Evolutionary conservation across 2,888 invertebrate species (phyloP), one percentile per base, ranked within the genome.

Genomic region (Epistrophe eligans): DNA sequence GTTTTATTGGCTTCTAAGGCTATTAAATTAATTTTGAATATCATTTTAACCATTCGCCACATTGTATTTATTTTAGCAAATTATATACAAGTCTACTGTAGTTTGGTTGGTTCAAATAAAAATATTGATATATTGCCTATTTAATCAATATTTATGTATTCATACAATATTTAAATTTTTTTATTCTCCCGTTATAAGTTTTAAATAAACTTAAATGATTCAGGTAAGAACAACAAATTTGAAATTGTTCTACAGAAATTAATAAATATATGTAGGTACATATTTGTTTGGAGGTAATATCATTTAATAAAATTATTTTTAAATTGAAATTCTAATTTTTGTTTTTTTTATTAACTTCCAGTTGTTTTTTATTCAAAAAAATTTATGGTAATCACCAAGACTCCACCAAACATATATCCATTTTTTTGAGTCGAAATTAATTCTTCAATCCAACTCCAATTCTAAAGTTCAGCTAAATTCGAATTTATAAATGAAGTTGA

Each of bases 121-220:
- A 13, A 11, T 38, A 2, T 15, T 13, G 19, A 24, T 28, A 8
- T 28, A 55, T n/a, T 32, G 19, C 9, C 15, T n/a, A n/a, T 3
- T 62, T 43, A 40, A 40, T 62, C 43, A 43, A 15, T 24, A 43
- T 62, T 62, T 24, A 62, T 62, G 7, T 62, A 62, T 62, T 62
- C 62, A 62, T 40, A 38, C 4, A 55, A 15, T 8, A 55, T 7
- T 24, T 0, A 35, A n/a, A 17, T 11, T 11, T 1, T 38, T 7
- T 19, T 58, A 15, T 43, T 24, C 19, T 62, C 6, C 62, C 38
- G 40, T 62, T 62, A 15, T 15, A 40, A 48, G 4, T 4, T 38
- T 38, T 40, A 9, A n/a, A 17, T 11, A 17, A 17, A 17, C 17
- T 9, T n/a, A 17, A 58, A 35, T 1, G 35, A 15, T 55, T 48